These are phyloP conservation scores for Hemichromis elongatus DNA, from an alignment of 2,113 vertebrate genomes.

Conservation along the genomic window DNA sequence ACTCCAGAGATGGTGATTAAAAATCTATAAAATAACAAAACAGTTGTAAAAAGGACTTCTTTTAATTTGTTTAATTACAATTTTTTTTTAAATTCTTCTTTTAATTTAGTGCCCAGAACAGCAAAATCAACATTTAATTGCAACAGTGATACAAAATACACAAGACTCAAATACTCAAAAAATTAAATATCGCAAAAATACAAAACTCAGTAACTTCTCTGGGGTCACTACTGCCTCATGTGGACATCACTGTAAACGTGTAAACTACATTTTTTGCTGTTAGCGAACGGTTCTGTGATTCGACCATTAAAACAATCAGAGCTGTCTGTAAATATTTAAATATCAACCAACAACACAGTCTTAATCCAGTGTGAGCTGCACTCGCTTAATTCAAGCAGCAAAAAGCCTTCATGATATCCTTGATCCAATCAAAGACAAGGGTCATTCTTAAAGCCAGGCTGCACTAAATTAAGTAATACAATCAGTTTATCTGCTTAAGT, in stretches of 20 bases:
- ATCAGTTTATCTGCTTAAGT: background rate
- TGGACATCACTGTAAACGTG: background rate
- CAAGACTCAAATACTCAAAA: background rate
- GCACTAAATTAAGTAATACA: background rate
- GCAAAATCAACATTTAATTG: background rate
- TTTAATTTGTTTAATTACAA: too few relatives aligned
- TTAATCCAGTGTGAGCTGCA: fast-evolving
- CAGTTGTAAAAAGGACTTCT: fast-evolving
- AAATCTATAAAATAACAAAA: background rate
- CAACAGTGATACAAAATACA: background rate
- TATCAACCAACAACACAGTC: fast-evolving
- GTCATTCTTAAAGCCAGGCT: background rate
- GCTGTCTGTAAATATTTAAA: background rate
- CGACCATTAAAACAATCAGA: fast-evolving
- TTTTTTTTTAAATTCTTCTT: too few relatives aligned
- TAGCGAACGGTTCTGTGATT: background rate
- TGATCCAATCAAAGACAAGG: background rate
- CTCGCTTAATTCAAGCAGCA: fast-evolving
- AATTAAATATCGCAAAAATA: background rate
- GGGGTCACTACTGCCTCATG: background rate
- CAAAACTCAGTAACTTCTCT: background rate
- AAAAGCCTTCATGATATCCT: background rate
- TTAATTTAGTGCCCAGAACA: background rate
- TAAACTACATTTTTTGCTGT: too few relatives aligned
- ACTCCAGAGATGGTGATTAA: background rate